phyloP scores from a whole-genome alignment of 2,888 invertebrate species.

The Bellardia pandia region DNA sequence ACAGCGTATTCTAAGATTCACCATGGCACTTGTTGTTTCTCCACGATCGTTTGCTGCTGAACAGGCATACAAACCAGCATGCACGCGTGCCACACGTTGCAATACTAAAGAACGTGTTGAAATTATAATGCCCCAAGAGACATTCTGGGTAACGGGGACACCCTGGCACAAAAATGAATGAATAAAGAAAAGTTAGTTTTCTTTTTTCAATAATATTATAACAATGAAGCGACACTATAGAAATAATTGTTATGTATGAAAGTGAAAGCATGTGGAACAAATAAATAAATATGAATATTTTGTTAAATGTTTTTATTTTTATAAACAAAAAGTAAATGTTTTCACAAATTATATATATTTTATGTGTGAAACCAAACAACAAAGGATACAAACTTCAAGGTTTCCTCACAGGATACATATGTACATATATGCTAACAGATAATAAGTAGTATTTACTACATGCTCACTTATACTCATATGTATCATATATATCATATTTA shows the following conservation, averaged over 20 bases:
- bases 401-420: neutral
- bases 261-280: neutral
- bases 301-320: neutral
- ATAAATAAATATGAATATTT: conserved; percentile 1
- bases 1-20: conserved; percentile 93
- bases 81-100: conserved; percentile 92
- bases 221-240: neutral
- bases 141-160: conserved; percentile 90
- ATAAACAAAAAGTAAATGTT: no score
- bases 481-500: no score
- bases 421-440: neutral
- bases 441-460: neutral
- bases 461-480: no score
- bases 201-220: conserved; percentile 31
- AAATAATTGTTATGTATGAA: neutral
- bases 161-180: conserved; percentile 85
- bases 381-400: conserved; percentile 1
- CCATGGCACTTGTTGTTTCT: conserved; percentile 91
- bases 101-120: conserved; percentile 95
- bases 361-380: neutral
- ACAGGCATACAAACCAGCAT: conserved; percentile 94
- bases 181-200: conserved; percentile 30
- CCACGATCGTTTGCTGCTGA: conserved; percentile 92
- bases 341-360: neutral
- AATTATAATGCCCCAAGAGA: conserved; percentile 93